Conservation (phyloP, 2,113 vertebrate genomes). For the Microcebus jonahi region DNA sequence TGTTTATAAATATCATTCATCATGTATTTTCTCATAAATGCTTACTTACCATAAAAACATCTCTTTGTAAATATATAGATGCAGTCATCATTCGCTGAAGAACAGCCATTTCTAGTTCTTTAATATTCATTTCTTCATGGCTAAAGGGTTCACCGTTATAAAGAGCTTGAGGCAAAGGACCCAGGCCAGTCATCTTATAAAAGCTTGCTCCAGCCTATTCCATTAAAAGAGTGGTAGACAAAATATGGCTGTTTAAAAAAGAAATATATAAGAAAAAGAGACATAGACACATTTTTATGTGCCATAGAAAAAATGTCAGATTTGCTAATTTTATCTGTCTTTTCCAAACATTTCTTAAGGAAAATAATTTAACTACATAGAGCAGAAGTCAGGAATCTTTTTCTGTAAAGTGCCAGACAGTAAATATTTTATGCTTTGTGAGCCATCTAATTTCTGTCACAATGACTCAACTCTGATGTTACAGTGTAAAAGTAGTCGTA, state of each 20-base stretch:
- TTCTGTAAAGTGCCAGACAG: background rate
- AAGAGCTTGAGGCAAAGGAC: constrained; percentile 91
- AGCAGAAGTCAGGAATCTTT: background rate
- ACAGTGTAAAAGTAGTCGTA: background rate
- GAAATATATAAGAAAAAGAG: constrained; percentile 49
- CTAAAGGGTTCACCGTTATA: constrained; percentile 95
- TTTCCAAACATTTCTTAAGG: background rate
- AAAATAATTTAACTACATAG: background rate
- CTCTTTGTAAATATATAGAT: constrained; percentile 91
- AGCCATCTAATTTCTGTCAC: background rate
- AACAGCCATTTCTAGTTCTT: constrained; percentile 90
- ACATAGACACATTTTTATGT: background rate
- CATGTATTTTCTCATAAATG: constrained; percentile 60
- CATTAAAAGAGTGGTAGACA: constrained; percentile 80
- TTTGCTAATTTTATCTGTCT: background rate
- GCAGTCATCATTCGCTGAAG: constrained; percentile 93
- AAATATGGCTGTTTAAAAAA: constrained; percentile 60
- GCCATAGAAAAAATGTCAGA: background rate
- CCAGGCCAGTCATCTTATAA: constrained; percentile 93
- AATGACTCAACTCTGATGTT: background rate
- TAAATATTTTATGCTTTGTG: background rate
- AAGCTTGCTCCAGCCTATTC: constrained; percentile 91
- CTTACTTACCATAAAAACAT: constrained; percentile 91
- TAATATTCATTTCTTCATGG: constrained; percentile 89
- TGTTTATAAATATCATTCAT: constrained; percentile 31